Evolutionary conservation across 2,797 vertebrate genomes (phyloP).

Genomic region (Sebastes cheni): DNA sequence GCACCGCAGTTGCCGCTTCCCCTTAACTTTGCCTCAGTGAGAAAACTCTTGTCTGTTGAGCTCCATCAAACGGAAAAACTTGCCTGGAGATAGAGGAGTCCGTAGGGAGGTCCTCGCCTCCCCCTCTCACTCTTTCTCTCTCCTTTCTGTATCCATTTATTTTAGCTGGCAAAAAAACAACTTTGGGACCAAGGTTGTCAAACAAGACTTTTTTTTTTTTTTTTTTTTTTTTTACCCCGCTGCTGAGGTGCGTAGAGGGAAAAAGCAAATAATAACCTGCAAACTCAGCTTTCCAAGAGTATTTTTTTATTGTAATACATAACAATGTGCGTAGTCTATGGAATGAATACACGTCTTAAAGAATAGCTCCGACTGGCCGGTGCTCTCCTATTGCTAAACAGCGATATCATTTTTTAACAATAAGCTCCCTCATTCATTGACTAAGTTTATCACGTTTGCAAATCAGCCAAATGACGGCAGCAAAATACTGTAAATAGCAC

Average conservation of each 20-base stretch:
- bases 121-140: conserved; percentile 5
- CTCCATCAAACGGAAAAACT: conserved; percentile 69
- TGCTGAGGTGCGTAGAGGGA: conserved; percentile 9
- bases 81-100: conserved; percentile 68
- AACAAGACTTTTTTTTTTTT: conserved; percentile 25
- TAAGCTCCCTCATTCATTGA: conserved; percentile 27
- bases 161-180: conserved; percentile 56
- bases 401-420: conserved; percentile 34
- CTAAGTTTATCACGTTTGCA: conserved; percentile 40
- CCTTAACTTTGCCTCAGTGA: conserved; percentile 55
- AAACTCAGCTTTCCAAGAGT: conserved; percentile 52
- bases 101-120: conserved; percentile 48
- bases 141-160: conserved; percentile 59
- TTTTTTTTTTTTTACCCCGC: background rate
- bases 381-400: conserved; percentile 14
- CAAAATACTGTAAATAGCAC: conserved; percentile 64
- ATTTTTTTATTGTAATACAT: conserved; percentile 29
- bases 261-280: conserved; percentile 49
- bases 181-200: conserved; percentile 61
- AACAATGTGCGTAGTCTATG: conserved; percentile 15
- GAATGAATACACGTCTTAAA: background rate
- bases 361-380: background rate
- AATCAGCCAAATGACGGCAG: conserved; percentile 60
- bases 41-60: conserved; percentile 63
- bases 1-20: conserved; percentile 17